Evolutionary conservation across 2,888 invertebrate genomes (phyloP).

Genomic region (Nyleta sp.): DNA sequence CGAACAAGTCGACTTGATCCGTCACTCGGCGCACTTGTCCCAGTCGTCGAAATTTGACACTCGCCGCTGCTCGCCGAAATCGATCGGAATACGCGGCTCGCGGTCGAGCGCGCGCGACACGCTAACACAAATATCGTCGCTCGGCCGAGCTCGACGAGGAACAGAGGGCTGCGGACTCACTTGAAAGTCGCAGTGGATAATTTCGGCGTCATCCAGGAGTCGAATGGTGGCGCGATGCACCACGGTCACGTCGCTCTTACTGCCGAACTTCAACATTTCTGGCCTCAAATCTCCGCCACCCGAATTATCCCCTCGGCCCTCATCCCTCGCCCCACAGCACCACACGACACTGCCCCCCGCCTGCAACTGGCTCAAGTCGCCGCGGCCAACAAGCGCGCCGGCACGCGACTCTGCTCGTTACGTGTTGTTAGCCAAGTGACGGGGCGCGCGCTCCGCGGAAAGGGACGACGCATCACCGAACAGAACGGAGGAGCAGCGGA

Average conservation of each 20-base stretch:
- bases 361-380: slow-evolving; percentile 46
- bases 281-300: slow-evolving; percentile 79
- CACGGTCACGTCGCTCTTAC: slow-evolving; percentile 83
- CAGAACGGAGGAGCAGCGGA: background rate
- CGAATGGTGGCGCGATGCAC: slow-evolving; percentile 87
- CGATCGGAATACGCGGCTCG: slow-evolving; percentile 59
- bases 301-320: slow-evolving; percentile 79
- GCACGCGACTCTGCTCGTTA: slow-evolving; percentile 40
- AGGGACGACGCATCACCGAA: slow-evolving; percentile 59
- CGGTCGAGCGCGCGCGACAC: slow-evolving; percentile 59
- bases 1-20: too few relatives aligned
- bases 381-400: slow-evolving; percentile 12
- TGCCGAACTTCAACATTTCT: slow-evolving; percentile 84
- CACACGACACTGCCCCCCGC: slow-evolving; percentile 76
- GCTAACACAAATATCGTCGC: slow-evolving; percentile 51
- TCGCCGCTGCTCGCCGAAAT: slow-evolving; percentile 50
- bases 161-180: slow-evolving; percentile 81
- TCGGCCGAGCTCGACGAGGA: background rate
- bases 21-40: too few relatives aligned
- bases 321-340: slow-evolving; percentile 80
- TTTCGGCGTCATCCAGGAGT: slow-evolving; percentile 94
- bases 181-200: slow-evolving; percentile 96
- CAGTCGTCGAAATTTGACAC: slow-evolving; percentile 65
- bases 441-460: slow-evolving; percentile 34
- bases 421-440: slow-evolving; percentile 37